Conservation (phyloP, 2,113 vertebrate genomes). For the Thryonomys swinderianus region DNA sequence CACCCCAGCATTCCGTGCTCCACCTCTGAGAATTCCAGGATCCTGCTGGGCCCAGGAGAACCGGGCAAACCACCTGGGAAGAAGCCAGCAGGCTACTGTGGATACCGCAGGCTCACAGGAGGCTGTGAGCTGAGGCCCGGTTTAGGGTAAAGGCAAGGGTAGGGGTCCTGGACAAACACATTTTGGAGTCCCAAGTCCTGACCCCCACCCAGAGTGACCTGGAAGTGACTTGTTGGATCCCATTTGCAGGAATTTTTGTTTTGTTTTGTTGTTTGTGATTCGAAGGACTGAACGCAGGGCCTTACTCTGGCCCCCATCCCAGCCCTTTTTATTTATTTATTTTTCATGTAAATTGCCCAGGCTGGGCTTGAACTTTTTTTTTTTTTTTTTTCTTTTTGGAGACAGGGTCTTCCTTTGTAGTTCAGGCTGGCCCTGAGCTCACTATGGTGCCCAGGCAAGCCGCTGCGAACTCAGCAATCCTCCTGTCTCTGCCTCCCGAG, state of each 20-base stretch:
- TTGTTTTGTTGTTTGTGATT: neutral
- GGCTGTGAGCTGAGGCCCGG: neutral
- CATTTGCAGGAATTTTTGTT: neutral
- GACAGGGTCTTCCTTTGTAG: too few species aligned
- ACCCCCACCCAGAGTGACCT: neutral
- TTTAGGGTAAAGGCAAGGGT: neutral
- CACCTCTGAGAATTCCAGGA: neutral
- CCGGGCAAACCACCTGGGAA: neutral
- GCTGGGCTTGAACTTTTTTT: neutral
- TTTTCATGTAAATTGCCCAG: neutral
- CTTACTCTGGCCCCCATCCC: neutral
- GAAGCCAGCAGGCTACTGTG: neutral
- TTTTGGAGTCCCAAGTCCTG: neutral
- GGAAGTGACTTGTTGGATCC: neutral
- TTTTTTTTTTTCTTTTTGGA: too few species aligned
- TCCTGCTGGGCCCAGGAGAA: neutral
- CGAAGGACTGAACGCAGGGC: neutral
- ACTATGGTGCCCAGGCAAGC: too few species aligned
- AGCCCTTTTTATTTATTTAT: neutral
- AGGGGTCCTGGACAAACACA: neutral
- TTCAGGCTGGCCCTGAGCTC: too few species aligned
- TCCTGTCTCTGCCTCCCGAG: neutral
- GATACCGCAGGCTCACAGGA: neutral
- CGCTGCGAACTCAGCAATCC: too few species aligned
- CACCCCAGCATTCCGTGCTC: neutral